Evolutionary conservation across 2,888 invertebrate species (phyloP).

Genomic region (Acanthosoma haemorrhoidale): DNA sequence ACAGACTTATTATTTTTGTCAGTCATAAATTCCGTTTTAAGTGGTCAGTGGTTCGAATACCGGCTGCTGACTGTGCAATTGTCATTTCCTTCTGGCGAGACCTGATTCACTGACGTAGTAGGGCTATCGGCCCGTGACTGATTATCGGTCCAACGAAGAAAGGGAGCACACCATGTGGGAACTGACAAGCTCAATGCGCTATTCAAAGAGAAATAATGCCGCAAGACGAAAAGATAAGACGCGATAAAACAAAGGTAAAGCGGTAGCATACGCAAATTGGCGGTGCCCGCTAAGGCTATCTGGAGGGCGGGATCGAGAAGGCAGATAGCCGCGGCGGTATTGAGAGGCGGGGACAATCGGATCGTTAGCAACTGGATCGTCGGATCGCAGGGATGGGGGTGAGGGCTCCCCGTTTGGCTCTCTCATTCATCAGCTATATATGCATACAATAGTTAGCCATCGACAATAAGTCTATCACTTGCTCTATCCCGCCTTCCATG

Average conservation of each 20-base stretch:
- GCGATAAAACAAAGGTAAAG: slow-evolving; percentile 32
- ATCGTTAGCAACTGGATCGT: neutral
- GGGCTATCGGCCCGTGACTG: too few species aligned
- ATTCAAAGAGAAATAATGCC: slow-evolving; percentile 9
- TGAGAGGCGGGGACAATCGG: neutral
- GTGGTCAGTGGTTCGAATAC: too few species aligned
- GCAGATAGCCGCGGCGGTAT: neutral
- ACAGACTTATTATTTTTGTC: too few species aligned
- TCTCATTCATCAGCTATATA: neutral
- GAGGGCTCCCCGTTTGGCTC: neutral
- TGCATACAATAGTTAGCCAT: slow-evolving; percentile 22
- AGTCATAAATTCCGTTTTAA: too few species aligned
- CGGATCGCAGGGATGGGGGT: neutral
- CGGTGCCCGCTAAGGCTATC: slow-evolving; percentile 26
- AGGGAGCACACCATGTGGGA: neutral
- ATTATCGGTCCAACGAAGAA: too few species aligned
- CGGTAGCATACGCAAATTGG: slow-evolving; percentile 32
- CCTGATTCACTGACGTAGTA: too few species aligned
- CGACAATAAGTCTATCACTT: slow-evolving; percentile 11
- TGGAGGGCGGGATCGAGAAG: neutral
- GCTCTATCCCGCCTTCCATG: neutral
- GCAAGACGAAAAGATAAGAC: slow-evolving; percentile 19
- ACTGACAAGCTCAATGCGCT: slow-evolving; percentile 15
- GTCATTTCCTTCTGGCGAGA: too few species aligned
- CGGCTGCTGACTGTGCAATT: too few species aligned